phyloP scores from a whole-genome alignment of 35 echinoderm and acorn worm species.

The Apostichopus californicus region DNA sequence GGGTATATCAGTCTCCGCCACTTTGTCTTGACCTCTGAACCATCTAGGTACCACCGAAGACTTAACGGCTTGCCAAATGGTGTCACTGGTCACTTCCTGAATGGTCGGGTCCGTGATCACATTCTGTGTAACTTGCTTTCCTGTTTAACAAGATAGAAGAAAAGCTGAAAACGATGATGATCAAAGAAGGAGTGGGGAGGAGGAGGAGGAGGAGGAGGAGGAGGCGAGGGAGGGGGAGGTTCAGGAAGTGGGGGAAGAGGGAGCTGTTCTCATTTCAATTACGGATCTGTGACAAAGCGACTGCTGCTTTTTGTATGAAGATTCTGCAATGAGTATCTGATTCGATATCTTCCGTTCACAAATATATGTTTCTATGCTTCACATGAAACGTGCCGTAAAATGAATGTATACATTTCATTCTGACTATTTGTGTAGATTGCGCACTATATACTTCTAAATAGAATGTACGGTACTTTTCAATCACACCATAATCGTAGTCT shows the following conservation, averaged over 20 bases:
- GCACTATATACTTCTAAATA: no score
- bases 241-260: not conserved
- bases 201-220: not conserved
- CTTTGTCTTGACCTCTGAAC: slow-evolving; percentile 42
- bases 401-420: no score
- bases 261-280: not conserved
- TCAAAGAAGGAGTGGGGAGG: not conserved
- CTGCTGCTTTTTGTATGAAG: no score
- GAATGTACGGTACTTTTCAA: no score
- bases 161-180: no score
- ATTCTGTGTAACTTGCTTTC: slow-evolving; percentile 77
- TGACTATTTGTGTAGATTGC: no score
- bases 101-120: slow-evolving; percentile 77
- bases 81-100: slow-evolving; percentile 73
- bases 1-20: not conserved
- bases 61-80: slow-evolving; percentile 74
- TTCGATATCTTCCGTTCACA: not conserved
- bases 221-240: not conserved
- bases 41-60: slow-evolving; percentile 70
- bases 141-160: slow-evolving; percentile 12
- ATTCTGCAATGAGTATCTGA: no score
- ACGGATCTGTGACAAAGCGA: no score
- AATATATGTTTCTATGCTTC: no score
- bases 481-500: no score
- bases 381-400: no score